Evolutionary conservation across 2,113 vertebrate species (phyloP).

Genomic region (Formicarius rufipectus): DNA sequence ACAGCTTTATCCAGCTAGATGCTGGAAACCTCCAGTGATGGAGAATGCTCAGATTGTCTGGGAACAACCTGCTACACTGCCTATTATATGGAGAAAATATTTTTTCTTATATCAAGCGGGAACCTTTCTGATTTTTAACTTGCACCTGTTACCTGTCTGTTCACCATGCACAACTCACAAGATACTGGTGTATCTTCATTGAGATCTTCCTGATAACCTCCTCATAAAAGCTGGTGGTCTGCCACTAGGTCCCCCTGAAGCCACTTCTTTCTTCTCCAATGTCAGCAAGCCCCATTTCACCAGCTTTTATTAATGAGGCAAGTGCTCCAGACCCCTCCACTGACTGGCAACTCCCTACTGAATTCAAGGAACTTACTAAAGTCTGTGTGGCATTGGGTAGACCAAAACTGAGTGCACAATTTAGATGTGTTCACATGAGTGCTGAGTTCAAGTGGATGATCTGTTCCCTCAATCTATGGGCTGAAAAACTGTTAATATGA

Average conservation of each 20-base stretch:
- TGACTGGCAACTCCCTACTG: not conserved
- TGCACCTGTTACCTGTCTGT: not conserved
- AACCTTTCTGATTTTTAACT: not conserved
- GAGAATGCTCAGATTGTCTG: not conserved
- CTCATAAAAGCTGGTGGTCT: not conserved
- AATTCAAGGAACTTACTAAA: not conserved
- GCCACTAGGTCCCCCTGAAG: rapidly evolving
- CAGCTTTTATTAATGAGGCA: not conserved
- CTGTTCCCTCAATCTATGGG: rapidly evolving
- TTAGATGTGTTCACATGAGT: not conserved
- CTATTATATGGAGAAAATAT: not conserved
- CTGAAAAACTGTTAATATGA: not conserved
- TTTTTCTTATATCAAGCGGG: not conserved
- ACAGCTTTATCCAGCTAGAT: not conserved
- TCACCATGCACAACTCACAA: not conserved
- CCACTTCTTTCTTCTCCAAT: not conserved
- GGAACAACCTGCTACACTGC: not conserved
- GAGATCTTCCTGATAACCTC: not conserved
- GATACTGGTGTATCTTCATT: not conserved
- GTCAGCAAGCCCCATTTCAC: not conserved
- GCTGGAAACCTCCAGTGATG: not conserved
- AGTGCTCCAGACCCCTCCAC: not conserved
- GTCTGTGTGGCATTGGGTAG: not conserved
- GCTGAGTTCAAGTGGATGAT: not conserved
- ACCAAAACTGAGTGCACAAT: not conserved